phyloP scores from a whole-genome alignment of 2,797 vertebrate genomes.

The Channa striata region DNA sequence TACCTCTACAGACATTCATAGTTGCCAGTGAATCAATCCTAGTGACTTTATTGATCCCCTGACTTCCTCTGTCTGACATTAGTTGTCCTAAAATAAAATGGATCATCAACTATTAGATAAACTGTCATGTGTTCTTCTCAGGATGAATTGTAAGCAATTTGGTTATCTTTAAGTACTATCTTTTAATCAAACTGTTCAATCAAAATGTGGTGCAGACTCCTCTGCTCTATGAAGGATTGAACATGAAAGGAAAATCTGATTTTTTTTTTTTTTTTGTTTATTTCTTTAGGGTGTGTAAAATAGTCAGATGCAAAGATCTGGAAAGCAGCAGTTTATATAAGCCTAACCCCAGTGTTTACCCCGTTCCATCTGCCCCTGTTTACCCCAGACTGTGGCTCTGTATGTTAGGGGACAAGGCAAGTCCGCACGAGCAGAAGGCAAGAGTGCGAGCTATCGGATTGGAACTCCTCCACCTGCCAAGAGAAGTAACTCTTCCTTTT shows the following conservation, averaged over 20 bases:
- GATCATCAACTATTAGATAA: neutral
- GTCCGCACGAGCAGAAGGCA: slow-evolving; percentile 72
- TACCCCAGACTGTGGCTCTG: slow-evolving; percentile 69
- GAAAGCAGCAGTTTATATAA: slow-evolving; percentile 25
- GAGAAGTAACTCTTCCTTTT: slow-evolving; percentile 79
- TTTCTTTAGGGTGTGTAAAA: slow-evolving; percentile 40
- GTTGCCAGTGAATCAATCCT: neutral
- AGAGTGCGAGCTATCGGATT: slow-evolving; percentile 61
- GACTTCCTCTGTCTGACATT: neutral
- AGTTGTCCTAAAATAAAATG: neutral
- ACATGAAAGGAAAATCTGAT: slow-evolving; percentile 3
- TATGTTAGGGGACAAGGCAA: slow-evolving; percentile 66
- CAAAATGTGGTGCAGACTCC: slow-evolving; percentile 5
- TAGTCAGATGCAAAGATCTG: slow-evolving; percentile 41
- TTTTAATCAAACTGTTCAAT: neutral
- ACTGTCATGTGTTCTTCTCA: neutral
- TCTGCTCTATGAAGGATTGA: slow-evolving; percentile 22
- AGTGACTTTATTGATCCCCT: neutral
- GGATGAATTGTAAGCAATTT: neutral
- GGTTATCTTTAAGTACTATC: neutral
- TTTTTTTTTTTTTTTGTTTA: slow-evolving; percentile 20
- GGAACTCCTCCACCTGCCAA: slow-evolving; percentile 80
- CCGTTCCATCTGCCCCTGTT: slow-evolving; percentile 76
- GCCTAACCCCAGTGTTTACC: slow-evolving; percentile 53
- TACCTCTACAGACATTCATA: neutral